Conservation (phyloP, 2,113 vertebrate species). For the Rhynchomys soricoides region DNA sequence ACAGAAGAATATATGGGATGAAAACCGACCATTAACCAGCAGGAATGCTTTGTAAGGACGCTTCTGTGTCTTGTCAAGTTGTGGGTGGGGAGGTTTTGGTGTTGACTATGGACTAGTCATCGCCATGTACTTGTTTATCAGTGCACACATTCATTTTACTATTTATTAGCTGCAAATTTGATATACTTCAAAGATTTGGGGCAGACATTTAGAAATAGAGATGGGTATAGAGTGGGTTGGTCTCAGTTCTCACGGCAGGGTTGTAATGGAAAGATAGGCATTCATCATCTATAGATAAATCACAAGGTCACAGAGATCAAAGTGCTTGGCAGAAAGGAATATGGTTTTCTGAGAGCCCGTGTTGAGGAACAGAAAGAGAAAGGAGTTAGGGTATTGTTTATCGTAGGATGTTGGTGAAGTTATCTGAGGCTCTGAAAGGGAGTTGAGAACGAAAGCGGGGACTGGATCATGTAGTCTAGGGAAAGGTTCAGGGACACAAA, state of each 20-base stretch:
- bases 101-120: neutral
- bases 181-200: neutral
- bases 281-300: neutral
- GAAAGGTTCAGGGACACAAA: neutral
- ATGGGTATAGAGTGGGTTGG: neutral
- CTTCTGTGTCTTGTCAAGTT: neutral
- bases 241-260: neutral
- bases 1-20: neutral
- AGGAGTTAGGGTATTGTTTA: neutral
- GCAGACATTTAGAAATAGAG: constrained; percentile 2
- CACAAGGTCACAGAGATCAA: neutral
- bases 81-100: neutral
- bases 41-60: constrained; percentile 2
- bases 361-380: neutral
- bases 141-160: neutral
- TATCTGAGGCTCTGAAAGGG: neutral
- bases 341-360: neutral
- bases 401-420: neutral
- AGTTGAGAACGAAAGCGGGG: neutral
- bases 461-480: neutral
- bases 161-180: neutral
- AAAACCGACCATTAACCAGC: no score
- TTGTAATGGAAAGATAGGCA: neutral
- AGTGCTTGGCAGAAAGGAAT: neutral
- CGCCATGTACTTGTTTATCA: neutral